These are phyloP conservation scores for Sphyrna mokarran DNA, from an alignment of 2,113 vertebrate genomes.

Conservation along the genomic window DNA sequence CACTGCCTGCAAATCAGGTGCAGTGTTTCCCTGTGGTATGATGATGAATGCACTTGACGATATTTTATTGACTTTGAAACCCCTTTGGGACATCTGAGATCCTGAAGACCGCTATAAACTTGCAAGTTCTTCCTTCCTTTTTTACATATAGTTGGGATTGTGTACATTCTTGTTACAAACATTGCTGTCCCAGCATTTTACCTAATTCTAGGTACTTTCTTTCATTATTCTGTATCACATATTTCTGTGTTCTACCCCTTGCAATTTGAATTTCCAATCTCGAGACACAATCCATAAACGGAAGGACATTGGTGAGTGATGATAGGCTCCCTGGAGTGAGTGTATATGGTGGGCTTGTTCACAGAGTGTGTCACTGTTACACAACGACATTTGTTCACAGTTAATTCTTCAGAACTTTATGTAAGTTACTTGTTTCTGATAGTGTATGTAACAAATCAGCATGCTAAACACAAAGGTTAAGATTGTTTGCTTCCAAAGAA, in stretches of 20 bases:
- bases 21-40: not conserved
- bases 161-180: not conserved
- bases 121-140: not conserved
- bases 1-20: not conserved
- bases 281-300: not conserved
- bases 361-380: not conserved
- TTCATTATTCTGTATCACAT: not conserved
- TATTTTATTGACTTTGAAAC: not conserved
- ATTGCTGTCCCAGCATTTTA: not conserved
- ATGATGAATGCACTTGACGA: not conserved
- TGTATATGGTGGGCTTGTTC: not conserved
- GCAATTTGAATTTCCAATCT: not conserved
- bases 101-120: not conserved
- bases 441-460: not conserved
- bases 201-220: not conserved
- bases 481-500: not conserved
- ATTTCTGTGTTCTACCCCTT: not conserved
- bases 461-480: not conserved
- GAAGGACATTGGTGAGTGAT: not conserved
- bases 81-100: not conserved
- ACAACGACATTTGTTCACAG: not conserved
- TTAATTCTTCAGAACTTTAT: not conserved
- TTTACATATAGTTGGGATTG: not conserved
- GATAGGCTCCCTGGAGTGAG: not conserved
- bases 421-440: not conserved